Evolutionary conservation across 2,888 invertebrate genomes (phyloP).

Genomic region (Chrysolina americana): DNA sequence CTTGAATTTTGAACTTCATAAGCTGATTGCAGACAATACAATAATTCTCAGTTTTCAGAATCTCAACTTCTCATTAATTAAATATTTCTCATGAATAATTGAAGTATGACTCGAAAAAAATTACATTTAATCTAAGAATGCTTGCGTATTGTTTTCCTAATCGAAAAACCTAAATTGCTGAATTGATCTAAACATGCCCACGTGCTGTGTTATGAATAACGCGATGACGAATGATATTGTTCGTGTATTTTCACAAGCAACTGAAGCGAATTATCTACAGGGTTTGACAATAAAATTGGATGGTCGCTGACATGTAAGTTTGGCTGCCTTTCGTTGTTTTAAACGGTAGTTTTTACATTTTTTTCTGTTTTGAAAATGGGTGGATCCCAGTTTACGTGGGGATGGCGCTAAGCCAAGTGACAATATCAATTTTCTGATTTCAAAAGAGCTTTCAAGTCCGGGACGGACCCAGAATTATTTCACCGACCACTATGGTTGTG

Average conservation of each 20-base stretch:
- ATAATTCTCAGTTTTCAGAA: background rate
- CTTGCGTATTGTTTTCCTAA: slow-evolving; percentile 20
- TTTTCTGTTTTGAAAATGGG: no score
- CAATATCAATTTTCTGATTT: no score
- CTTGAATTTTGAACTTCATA: no score
- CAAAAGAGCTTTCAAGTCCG: no score
- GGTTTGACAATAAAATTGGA: background rate
- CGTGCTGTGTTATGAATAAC: slow-evolving; percentile 30
- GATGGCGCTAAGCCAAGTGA: no score
- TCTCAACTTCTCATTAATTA: background rate
- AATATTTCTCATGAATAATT: background rate
- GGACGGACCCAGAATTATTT: no score
- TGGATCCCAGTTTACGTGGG: no score
- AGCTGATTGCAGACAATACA: no score
- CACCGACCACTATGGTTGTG: no score
- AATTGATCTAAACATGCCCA: slow-evolving; percentile 28
- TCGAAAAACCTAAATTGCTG: slow-evolving; percentile 26
- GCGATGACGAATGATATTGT: slow-evolving; percentile 4
- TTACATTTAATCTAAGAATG: background rate
- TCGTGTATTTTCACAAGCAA: background rate
- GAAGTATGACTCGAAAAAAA: background rate
- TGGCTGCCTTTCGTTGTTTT: no score
- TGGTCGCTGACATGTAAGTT: no score
- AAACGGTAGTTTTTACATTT: no score
- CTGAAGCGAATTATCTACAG: background rate